Percentiles rank a stretch among this genome's conserved stretches.
phyloP scores from a whole-genome alignment of 2,797 vertebrate genomes.

The Cossypha caffra region DNA sequence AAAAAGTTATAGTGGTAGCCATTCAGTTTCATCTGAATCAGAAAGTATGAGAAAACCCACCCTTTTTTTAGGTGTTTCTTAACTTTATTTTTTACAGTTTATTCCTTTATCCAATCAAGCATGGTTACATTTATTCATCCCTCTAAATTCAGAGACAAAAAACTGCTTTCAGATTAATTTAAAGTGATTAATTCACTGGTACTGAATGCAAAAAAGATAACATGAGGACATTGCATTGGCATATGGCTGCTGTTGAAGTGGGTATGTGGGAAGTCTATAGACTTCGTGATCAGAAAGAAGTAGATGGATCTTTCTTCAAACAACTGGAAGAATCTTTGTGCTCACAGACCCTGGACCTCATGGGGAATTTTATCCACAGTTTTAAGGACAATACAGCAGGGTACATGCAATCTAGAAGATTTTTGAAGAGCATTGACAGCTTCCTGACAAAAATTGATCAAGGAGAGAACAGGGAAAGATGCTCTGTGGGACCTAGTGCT shows the following conservation, averaged over 20 bases:
- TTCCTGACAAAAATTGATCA: not conserved
- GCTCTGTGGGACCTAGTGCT: not conserved
- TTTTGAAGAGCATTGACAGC: not conserved
- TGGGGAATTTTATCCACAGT: not conserved
- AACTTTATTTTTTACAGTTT: not conserved
- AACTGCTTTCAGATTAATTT: not conserved
- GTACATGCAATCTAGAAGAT: not conserved
- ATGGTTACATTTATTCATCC: not conserved
- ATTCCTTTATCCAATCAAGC: not conserved
- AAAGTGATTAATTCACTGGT: not conserved
- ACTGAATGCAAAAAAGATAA: not conserved
- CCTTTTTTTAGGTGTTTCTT: not conserved
- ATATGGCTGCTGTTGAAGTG: not conserved
- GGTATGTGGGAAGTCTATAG: not conserved
- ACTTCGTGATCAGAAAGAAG: not conserved
- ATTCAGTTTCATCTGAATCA: not conserved
- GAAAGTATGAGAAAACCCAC: not conserved
- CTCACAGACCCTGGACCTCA: not conserved
- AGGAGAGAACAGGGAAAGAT: not conserved
- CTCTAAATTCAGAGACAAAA: not conserved
- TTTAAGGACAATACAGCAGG: not conserved
- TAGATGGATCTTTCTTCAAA: not conserved
- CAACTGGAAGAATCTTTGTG: not conserved
- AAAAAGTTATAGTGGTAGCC: not conserved
- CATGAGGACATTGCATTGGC: not conserved